phyloP scores from a whole-genome alignment of 2,888 invertebrate species.

The Caenorhabditis drosophilae region DNA sequence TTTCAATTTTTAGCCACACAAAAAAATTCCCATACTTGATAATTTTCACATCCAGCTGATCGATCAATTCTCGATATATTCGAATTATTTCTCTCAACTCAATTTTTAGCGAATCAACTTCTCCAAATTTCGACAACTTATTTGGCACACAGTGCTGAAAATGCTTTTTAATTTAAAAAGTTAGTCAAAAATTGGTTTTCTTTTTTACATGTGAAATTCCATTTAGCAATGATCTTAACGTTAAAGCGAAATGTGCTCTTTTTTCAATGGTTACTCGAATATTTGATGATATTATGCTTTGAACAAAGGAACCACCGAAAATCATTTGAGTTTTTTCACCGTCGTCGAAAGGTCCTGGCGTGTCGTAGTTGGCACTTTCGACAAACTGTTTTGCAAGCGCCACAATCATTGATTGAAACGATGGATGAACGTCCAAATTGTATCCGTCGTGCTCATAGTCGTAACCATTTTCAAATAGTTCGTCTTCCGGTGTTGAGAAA shows the following conservation, averaged over 20 bases:
- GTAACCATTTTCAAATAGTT: slow-evolving; percentile 17
- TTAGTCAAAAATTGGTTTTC: slow-evolving; percentile 7
- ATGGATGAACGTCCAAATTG: slow-evolving; percentile 8
- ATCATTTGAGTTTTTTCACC: slow-evolving; percentile 8
- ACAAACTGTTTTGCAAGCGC: slow-evolving; percentile 13
- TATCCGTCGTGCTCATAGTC: slow-evolving; percentile 24
- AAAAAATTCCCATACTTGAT: slow-evolving; percentile 11
- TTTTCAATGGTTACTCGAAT: slow-evolving; percentile 25
- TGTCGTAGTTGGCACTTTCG: slow-evolving; percentile 19
- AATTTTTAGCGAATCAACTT: slow-evolving; percentile 22
- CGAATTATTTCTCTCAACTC: slow-evolving; percentile 33
- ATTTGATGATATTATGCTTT: slow-evolving; percentile 22
- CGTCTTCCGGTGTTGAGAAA: slow-evolving; percentile 10
- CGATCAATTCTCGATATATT: slow-evolving; percentile 28
- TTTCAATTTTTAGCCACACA: too few relatives aligned
- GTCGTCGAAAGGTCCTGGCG: slow-evolving; percentile 15
- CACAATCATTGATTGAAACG: slow-evolving; percentile 15
- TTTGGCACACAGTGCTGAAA: too few relatives aligned
- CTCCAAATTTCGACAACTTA: slow-evolving; percentile 19
- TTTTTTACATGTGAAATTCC: slow-evolving; percentile 14
- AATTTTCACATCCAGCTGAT: slow-evolving; percentile 35
- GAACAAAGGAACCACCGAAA: slow-evolving; percentile 27
- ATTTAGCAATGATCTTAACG: slow-evolving; percentile 13
- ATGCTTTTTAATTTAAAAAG: too few relatives aligned
- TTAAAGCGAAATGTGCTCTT: slow-evolving; percentile 21